Conservation (phyloP, 64 coral and sea anemone genomes). For the Hydrozoanthus tunicans region DNA sequence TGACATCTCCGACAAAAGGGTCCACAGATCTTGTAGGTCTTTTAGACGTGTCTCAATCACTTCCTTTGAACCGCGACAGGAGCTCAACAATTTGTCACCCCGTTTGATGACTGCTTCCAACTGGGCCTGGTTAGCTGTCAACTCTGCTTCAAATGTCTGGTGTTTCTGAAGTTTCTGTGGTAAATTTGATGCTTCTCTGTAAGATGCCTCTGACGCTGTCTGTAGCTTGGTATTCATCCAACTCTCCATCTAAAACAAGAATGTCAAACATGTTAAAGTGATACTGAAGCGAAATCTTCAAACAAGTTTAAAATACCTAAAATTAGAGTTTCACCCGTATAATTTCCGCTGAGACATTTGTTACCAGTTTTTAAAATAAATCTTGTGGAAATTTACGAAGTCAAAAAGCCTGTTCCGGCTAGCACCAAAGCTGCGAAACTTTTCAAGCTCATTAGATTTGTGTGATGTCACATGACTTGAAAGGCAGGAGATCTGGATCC, state of each 20-base stretch:
- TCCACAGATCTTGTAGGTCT: slow-evolving; percentile 84
- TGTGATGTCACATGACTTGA: no score
- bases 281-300: no score
- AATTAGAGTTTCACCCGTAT: no score
- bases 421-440: no score
- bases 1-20: slow-evolving; percentile 77
- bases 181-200: slow-evolving; percentile 89
- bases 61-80: slow-evolving; percentile 59
- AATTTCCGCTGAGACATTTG: no score
- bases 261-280: not conserved
- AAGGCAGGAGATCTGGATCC: no score
- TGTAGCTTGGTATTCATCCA: slow-evolving; percentile 95
- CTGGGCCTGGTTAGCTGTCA: slow-evolving; percentile 74
- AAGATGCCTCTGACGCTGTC: slow-evolving; percentile 86
- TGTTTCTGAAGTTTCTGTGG: slow-evolving; percentile 90
- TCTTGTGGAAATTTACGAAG: no score
- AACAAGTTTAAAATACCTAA: no score
- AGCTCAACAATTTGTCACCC: slow-evolving; percentile 46
- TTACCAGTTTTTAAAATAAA: no score
- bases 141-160: slow-evolving; percentile 88
- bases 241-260: slow-evolving; percentile 67
- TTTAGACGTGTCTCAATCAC: slow-evolving; percentile 74
- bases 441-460: no score
- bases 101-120: slow-evolving; percentile 71
- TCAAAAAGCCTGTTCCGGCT: no score